phyloP scores from a whole-genome alignment of 2,113 vertebrate species.

The Dipodomys stephensi region DNA sequence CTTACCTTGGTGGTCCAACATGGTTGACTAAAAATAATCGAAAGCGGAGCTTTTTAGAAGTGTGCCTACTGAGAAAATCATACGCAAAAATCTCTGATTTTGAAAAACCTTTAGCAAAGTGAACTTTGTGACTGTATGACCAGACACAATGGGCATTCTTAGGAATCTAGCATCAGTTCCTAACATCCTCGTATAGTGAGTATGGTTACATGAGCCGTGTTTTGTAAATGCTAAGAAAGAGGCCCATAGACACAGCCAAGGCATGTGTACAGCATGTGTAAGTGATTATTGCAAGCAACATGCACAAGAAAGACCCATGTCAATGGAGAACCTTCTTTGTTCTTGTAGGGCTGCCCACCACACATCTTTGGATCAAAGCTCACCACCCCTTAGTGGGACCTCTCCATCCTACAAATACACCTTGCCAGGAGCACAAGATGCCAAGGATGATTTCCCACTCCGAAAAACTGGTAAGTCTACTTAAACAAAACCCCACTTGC shows the following conservation, averaged over 20 bases:
- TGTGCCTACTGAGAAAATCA: slow-evolving; percentile 46
- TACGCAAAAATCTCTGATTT: slow-evolving; percentile 43
- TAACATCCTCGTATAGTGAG: slow-evolving; percentile 65
- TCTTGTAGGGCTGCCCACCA: slow-evolving; percentile 95
- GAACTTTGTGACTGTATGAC: slow-evolving; percentile 56
- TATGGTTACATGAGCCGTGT: slow-evolving; percentile 76
- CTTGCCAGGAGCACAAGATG: slow-evolving; percentile 92
- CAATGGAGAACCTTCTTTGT: slow-evolving; percentile 77
- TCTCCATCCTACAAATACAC: slow-evolving; percentile 96
- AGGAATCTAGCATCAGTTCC: slow-evolving; percentile 60
- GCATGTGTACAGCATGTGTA: slow-evolving; percentile 71
- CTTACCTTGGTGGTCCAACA: neutral
- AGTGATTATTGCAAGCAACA: slow-evolving; percentile 78
- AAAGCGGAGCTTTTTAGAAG: neutral
- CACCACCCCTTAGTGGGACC: slow-evolving; percentile 94
- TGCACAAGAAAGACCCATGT: slow-evolving; percentile 7
- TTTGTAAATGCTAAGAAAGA: slow-evolving; percentile 71
- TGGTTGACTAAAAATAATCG: neutral
- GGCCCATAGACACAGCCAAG: slow-evolving; percentile 82
- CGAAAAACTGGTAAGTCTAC: slow-evolving; percentile 95
- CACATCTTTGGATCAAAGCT: slow-evolving; percentile 98
- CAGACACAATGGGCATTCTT: neutral
- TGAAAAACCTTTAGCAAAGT: slow-evolving; percentile 54
- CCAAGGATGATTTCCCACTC: slow-evolving; percentile 97
- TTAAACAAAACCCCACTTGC: neutral